A percentile compares a stretch with the other conserved stretches of the same genome.
Conservation (phyloP, 2,113 vertebrate genomes). For the Dasyornis broadbenti region DNA sequence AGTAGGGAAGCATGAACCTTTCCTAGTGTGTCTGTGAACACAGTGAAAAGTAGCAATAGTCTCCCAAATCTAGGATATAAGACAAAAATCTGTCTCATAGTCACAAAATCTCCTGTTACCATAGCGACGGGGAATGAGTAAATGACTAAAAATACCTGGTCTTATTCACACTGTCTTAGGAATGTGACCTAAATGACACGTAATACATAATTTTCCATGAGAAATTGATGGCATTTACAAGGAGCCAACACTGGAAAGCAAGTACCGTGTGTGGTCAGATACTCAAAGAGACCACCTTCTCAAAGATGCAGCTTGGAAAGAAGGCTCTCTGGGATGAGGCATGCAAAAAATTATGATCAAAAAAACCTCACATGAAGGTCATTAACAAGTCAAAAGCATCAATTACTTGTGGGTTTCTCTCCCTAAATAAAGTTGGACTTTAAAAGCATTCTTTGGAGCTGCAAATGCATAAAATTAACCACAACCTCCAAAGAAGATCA, state of each 20-base stretch:
- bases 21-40: neutral
- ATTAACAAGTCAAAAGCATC: neutral
- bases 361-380: neutral
- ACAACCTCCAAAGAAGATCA: neutral
- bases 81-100: slow-evolving; percentile 39
- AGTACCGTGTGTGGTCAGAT: neutral
- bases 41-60: neutral
- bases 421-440: neutral
- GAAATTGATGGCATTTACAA: slow-evolving; percentile 33
- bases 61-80: slow-evolving; percentile 42
- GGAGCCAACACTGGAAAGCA: neutral
- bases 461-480: neutral
- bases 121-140: slow-evolving; percentile 61
- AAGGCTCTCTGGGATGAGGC: neutral
- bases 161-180: slow-evolving; percentile 49
- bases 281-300: neutral
- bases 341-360: neutral
- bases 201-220: neutral
- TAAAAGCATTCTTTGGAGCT: neutral
- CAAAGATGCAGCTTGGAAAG: neutral
- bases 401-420: neutral
- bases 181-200: slow-evolving; percentile 58
- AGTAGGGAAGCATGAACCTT: neutral
- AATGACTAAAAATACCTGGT: slow-evolving; percentile 66
- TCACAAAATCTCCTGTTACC: slow-evolving; percentile 64